Evolutionary conservation across 2,797 vertebrate genomes (phyloP), one percentile per base, ranked within the genome.

Genomic region (Merluccius polli): DNA sequence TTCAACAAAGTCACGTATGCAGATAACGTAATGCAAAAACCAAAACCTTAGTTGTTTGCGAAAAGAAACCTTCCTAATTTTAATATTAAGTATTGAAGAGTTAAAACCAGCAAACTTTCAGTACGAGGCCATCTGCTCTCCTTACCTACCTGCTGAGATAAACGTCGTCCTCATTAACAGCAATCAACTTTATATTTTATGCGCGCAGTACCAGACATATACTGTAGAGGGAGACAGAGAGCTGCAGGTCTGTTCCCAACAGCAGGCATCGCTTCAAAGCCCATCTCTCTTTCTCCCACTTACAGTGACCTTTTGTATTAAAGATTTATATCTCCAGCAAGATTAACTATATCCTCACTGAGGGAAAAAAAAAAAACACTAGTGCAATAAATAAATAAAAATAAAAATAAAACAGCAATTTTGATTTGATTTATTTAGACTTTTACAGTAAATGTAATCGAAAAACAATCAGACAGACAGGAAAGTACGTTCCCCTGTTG

Each of bases 151-250:
- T 63, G 48, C 18, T 52, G 18, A 52, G 13, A 21, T 48, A 48
- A 16, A 16, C 6, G 36, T 12, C 1, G 11, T 38, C 36, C 36
- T 38, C 36, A 12, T 38, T 12, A 38, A 59, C 16, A 59, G 9
- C n/a, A 63, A 63, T 18, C 52, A 4, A n/a, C n/a, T n/a, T n/a
- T 24, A 27, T 27, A 6, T 1, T 27, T 65, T 9, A 1, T 65
- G 10, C 13, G 3, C 85, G 84, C 77, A 84, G 78, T 81, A 71
- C 65, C 0, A 7, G 0, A 38, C 3, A 72, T 32, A 44, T 82
- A 78, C 94, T 91, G 89, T 78, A 93, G 93, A 85, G 89, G 89
- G 92, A 72, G 75, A 82, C 88, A 87, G 4, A 85, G 69, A 82
- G 78, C 78, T 76, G 73, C 13, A 15, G 67, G n/a, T 36, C 31